Base-by-base conservation (phyloP, 2,888 invertebrate genomes). In the Drosophila pseudotalamancana region DNA sequence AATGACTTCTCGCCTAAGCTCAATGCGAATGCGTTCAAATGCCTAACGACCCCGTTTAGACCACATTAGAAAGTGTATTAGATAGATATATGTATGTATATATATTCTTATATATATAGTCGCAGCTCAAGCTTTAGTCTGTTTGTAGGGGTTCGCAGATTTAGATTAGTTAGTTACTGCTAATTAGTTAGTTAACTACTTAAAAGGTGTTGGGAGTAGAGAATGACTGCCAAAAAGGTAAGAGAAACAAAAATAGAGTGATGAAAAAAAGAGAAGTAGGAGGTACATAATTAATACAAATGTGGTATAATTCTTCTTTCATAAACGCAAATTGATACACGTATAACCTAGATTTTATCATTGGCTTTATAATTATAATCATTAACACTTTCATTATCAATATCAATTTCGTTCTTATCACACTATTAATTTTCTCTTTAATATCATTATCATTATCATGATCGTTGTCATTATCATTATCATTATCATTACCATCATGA, bases 11-110 rank as follows among this genome's bases (percentile, higher is more conserved):
- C 34, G 46, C 32, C 46, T 34, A 16, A 25, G 25, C 43, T 35
- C 14, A 73, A 63, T 54, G 50, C 45, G 34, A 45, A 62, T 40
- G 50, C 18, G 27, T 14, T 21, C 34, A 34, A 67, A 39, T 34
- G 25, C 32, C 27, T 19, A 49, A 40, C 66, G 83, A 62, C 73
- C 83, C 71, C 63, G 59, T 57, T 77, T 49, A 51, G 39, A 56
- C 49, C 64, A 65, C 65, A 78, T 82, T 87, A 78, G 86, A 81
- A 81, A 81, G 81, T 87, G 86, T 74, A 56, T 16, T 48, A 16
- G 16, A 12, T 23, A 48, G 34, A 5, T 6, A 6, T 16, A 16
- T 21, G 19, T 12, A 6, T 19, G n/a, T 6, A 27, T 6, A 4
- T 25, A 5, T 25, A 25, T 6, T 25, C 6, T 25, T 25, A 25